These are phyloP conservation scores for Pseudorhombus dupliciocellatus DNA, from an alignment of 2,113 vertebrate species.

Conservation along the genomic window DNA sequence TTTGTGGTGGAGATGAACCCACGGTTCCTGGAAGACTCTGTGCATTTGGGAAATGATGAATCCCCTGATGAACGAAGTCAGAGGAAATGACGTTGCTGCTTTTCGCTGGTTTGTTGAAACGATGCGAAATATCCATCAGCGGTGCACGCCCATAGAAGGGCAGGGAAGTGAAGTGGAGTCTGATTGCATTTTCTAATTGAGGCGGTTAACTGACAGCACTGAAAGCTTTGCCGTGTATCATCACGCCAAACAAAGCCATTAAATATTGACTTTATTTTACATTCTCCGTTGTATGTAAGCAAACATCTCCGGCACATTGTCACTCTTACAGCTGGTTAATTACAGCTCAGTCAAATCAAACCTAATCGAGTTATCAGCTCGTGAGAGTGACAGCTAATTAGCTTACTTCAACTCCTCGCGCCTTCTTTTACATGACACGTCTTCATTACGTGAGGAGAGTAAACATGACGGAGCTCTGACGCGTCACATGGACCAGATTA, in stretches of 20 bases:
- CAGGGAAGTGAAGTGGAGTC: not conserved
- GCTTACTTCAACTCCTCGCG: not conserved
- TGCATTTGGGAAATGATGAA: slow-evolving; percentile 13
- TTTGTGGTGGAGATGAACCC: slow-evolving; percentile 13
- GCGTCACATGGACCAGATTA: too few relatives aligned
- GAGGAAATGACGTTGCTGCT: slow-evolving; percentile 1
- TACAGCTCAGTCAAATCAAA: not conserved
- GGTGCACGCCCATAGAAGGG: not conserved
- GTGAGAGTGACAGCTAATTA: not conserved
- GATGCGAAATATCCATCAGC: not conserved
- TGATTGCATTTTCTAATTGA: not conserved
- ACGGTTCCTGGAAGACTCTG: slow-evolving; percentile 9
- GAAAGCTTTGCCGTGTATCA: not conserved
- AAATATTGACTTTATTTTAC: not conserved
- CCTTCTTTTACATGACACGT: not conserved
- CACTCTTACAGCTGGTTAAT: not conserved
- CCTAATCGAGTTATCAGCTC: not conserved
- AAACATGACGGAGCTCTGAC: not conserved
- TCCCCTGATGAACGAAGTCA: slow-evolving; percentile 26
- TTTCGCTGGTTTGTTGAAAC: slow-evolving; percentile 8
- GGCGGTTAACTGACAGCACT: not conserved
- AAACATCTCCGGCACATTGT: not conserved
- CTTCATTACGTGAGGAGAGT: not conserved
- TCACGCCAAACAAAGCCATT: not conserved
- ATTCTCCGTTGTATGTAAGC: not conserved